A percentile compares a stretch with the other conserved stretches of the same genome.
phyloP scores from a whole-genome alignment of 2,113 vertebrate genomes.

The Fulica atra region DNA sequence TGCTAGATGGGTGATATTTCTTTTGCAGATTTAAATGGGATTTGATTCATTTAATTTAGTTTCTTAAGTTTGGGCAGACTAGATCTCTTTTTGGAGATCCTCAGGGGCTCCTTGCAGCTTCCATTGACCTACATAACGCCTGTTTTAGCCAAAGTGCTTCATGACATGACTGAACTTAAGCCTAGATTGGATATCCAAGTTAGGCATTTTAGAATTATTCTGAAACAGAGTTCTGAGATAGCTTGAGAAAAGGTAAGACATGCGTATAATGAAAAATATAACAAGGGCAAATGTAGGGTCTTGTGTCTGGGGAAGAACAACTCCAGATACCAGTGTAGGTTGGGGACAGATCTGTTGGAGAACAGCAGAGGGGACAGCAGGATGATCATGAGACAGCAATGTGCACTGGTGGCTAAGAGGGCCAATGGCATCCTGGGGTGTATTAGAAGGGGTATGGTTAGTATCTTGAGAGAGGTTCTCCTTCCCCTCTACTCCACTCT shows the following conservation, averaged over 20 bases:
- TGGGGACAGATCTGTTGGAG: too few relatives aligned
- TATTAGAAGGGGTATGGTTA: too few relatives aligned
- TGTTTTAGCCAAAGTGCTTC: not conserved
- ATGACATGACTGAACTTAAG: not conserved
- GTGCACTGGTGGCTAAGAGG: too few relatives aligned
- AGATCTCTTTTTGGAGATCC: not conserved
- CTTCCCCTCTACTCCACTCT: too few relatives aligned
- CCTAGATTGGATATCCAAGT: not conserved
- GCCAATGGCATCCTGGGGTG: too few relatives aligned
- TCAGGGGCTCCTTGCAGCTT: fast-evolving
- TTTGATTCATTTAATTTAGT: not conserved
- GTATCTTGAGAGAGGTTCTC: too few relatives aligned
- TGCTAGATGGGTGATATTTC: not conserved
- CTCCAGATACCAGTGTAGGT: too few relatives aligned
- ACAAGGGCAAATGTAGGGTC: too few relatives aligned
- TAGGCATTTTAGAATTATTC: not conserved
- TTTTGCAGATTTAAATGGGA: not conserved
- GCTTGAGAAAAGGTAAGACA: not conserved
- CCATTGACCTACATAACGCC: not conserved
- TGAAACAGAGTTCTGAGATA: not conserved
- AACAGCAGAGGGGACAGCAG: too few relatives aligned
- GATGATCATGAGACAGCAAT: too few relatives aligned
- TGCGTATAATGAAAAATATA: not conserved
- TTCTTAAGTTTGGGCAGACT: not conserved
- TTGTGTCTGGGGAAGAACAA: too few relatives aligned